phyloP scores from a whole-genome alignment of 2,113 vertebrate genomes.

The Dascyllus trimaculatus region DNA sequence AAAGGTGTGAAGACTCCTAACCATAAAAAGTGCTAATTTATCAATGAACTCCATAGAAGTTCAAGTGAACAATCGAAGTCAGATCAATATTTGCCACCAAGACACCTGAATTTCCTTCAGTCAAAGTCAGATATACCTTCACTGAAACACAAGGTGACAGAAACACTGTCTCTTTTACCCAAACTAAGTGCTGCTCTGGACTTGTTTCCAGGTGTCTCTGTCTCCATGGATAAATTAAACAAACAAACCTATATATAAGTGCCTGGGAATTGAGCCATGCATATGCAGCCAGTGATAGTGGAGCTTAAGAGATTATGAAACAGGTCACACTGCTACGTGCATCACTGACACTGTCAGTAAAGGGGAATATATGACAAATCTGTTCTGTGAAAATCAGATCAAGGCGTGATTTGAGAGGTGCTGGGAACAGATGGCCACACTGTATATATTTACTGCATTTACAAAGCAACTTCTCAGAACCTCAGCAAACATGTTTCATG shows the following conservation, averaged over 20 bases:
- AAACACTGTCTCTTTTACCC: not conserved
- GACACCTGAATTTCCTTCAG: too few relatives aligned
- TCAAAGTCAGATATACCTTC: too few relatives aligned
- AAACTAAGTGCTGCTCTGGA: too few relatives aligned
- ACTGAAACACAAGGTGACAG: not conserved
- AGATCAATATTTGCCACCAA: too few relatives aligned
- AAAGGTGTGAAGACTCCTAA: too few relatives aligned
- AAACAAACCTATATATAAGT: too few relatives aligned
- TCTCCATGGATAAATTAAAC: too few relatives aligned
- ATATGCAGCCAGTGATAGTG: not conserved
- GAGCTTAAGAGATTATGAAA: slow-evolving; percentile 19
- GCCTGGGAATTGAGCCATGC: not conserved
- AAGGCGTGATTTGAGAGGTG: slow-evolving; percentile 26
- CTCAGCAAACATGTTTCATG: not conserved
- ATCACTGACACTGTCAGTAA: slow-evolving; percentile 21
- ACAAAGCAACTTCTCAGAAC: not conserved
- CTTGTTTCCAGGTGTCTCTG: too few relatives aligned
- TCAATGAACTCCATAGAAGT: too few relatives aligned
- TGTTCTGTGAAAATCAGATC: slow-evolving; percentile 33
- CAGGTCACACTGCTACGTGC: slow-evolving; percentile 17
- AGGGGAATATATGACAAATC: slow-evolving; percentile 37
- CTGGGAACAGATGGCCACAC: slow-evolving; percentile 43
- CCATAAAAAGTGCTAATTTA: too few relatives aligned
- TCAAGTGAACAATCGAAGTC: too few relatives aligned
- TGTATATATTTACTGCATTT: slow-evolving; percentile 6